Base-by-base conservation (phyloP, 2,797 vertebrate species). In the Dendrocincla fuliginosa region DNA sequence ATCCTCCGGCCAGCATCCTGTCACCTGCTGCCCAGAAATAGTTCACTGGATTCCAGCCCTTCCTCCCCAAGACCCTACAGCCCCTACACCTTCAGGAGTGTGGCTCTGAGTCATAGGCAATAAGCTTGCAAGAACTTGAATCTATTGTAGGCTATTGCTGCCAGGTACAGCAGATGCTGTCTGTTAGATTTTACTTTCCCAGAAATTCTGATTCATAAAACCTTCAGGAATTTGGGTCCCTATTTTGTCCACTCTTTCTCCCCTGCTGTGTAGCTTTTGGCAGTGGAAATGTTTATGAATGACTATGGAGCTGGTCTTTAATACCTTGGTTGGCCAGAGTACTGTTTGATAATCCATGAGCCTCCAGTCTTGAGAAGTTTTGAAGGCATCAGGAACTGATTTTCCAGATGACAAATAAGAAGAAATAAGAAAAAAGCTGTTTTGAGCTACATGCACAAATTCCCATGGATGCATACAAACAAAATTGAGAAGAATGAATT, bases 81-180 rank as follows among this genome's bases (percentile, higher is more conserved):
- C 39, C 50, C 73, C 59, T 73, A 52, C 35, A 42, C 52, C 56
- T 77, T 89, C 60, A 71, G 33, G 16, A 70, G 22, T 5, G 63
- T 49, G 71, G 32, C 44, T 83, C 32, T 70, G 61, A 90, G 39
- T 83, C 56, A n/a, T 3, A 32, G 4, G 7, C 16, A 74, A 25
- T 22, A 28, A 56, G 24, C 75, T 55, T 50, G 10, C 47, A 84
- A 87, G 41, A 52, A 59, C n/a, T 33, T 79, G 75, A 83, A 63
- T 56, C 52, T 77, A 6, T 67, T 80, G 57, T 70, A 70, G 37
- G 17, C 59, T 82, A 27, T 41, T 6, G 4, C 75, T 93, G 84
- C 87, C 95, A 95, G 94, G 86, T 93, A 73, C 46, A 83, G 47
- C 82, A 95, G 84, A 80, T 93, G 75, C 20, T 76, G 5, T 52